Evolutionary conservation across 2,888 invertebrate genomes (phyloP).

Genomic region (Lasioglossum villosulum): DNA sequence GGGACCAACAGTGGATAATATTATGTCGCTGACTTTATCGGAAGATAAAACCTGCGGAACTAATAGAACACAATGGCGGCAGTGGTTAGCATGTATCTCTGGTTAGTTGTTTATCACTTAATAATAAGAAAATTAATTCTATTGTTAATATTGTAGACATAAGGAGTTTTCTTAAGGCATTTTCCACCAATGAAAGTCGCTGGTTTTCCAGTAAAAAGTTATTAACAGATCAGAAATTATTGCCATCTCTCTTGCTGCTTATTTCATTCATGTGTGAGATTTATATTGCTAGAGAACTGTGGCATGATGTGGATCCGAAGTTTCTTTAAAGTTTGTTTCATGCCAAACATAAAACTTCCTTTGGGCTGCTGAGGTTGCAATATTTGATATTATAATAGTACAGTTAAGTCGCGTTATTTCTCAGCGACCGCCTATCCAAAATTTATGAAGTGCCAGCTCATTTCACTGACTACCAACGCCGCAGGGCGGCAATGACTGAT

Average conservation of each 20-base stretch:
- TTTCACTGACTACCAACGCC: too few relatives aligned
- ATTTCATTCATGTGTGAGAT: too few relatives aligned
- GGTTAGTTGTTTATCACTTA: constrained; percentile 68
- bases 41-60: constrained; percentile 30
- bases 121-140: neutral
- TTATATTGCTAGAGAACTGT: too few relatives aligned
- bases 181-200: neutral
- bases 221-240: neutral
- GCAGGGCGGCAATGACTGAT: too few relatives aligned
- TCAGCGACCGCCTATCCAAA: too few relatives aligned
- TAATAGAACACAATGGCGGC: constrained; percentile 78
- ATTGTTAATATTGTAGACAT: neutral
- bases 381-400: too few relatives aligned
- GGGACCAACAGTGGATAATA: neutral
- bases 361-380: too few relatives aligned
- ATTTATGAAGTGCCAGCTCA: too few relatives aligned
- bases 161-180: neutral
- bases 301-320: too few relatives aligned
- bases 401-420: too few relatives aligned
- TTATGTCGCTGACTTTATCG: neutral
- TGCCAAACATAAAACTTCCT: too few relatives aligned
- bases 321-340: too few relatives aligned
- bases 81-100: constrained; percentile 82
- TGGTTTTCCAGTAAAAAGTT: neutral
- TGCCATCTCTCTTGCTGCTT: neutral